phyloP scores from a whole-genome alignment of 2,113 vertebrate species.

The Siphamia tubifer region DNA sequence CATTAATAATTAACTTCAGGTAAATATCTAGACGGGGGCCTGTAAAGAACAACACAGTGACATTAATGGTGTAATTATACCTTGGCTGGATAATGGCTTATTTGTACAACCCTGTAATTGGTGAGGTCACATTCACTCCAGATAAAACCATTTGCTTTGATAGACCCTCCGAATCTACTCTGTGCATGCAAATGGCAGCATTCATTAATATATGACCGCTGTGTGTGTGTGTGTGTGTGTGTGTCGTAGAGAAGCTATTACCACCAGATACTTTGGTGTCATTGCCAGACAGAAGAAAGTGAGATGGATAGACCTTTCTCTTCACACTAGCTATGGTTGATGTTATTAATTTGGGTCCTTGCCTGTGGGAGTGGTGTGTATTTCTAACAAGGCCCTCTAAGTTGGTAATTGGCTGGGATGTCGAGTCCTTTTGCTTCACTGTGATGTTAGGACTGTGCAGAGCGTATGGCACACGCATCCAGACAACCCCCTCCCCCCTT shows the following conservation, averaged over 20 bases:
- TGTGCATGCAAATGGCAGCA: slow-evolving; percentile 63
- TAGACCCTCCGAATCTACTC: slow-evolving; percentile 62
- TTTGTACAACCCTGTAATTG: slow-evolving; percentile 65
- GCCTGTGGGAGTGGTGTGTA: slow-evolving; percentile 49
- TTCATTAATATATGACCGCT: slow-evolving; percentile 64
- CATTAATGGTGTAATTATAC: slow-evolving; percentile 67
- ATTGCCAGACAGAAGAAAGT: slow-evolving; percentile 53
- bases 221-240: too few relatives aligned
- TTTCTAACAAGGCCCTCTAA: slow-evolving; percentile 40
- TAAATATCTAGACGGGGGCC: slow-evolving; percentile 7
- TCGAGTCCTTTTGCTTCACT: not conserved
- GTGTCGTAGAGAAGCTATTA: slow-evolving; percentile 50
- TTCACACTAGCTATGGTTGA: slow-evolving; percentile 26
- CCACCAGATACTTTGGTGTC: slow-evolving; percentile 38
- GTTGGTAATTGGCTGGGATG: slow-evolving; percentile 53
- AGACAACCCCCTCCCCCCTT: slow-evolving; percentile 4
- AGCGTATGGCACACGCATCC: slow-evolving; percentile 16
- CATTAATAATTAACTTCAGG: slow-evolving; percentile 40
- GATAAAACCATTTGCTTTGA: slow-evolving; percentile 71
- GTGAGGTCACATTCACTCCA: slow-evolving; percentile 53
- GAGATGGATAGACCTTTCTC: slow-evolving; percentile 50
- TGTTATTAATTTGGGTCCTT: slow-evolving; percentile 54
- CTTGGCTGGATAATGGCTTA: slow-evolving; percentile 67
- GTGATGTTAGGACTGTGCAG: slow-evolving; percentile 19
- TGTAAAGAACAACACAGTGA: slow-evolving; percentile 26